Evolutionary conservation across 2,888 invertebrate species (phyloP), one percentile per base, ranked within the genome.

Genomic region (Heliconius erato): DNA sequence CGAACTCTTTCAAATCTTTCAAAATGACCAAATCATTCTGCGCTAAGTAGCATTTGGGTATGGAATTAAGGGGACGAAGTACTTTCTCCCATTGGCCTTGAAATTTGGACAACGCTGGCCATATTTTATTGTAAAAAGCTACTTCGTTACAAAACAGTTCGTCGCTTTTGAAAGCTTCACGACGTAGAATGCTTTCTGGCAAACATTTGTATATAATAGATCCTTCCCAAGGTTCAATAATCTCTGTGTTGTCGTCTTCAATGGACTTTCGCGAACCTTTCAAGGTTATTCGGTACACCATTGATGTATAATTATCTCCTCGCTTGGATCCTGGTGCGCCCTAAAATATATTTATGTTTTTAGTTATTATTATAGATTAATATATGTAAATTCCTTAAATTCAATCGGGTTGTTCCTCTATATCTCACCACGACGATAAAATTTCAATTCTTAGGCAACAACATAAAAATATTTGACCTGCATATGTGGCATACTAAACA

Each of bases 291-390:
- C 98, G 96, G 91, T 97, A 98, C 12, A 98, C 94, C 96, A 97
- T 97, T 14, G 98, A 97, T 0, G 97, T 97, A 89, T 98, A 98
- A 91, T 98, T 98, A 88, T 98, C 98, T 0, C 98, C 98, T 79
- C 97, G 95, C 82, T 97, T 97, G 0, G 97, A 97, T n/a, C 97
- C 98, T 6, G 96, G 97, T 26, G 97, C 96, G 84, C 97, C 97
- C 96, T 97, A 28, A 4, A 76, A 74, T 19, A 59, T 35, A 26
- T 28, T 26, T 69, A 3, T 35, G 9, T 23, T 54, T 19, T 49
- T 16, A 35, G 0, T 32, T 6, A 7, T 19, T 7, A 32, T 68
- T 32, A 35, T 16, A 14, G 67, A 67, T 32, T 7, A 68, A 19
- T 65, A 12, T 26, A 26, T 65, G 2, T n/a, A 19, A 23, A 19